These are phyloP conservation scores for Lissonota sp. DNA, from an alignment of 2,888 invertebrate genomes.

Conservation along the genomic window DNA sequence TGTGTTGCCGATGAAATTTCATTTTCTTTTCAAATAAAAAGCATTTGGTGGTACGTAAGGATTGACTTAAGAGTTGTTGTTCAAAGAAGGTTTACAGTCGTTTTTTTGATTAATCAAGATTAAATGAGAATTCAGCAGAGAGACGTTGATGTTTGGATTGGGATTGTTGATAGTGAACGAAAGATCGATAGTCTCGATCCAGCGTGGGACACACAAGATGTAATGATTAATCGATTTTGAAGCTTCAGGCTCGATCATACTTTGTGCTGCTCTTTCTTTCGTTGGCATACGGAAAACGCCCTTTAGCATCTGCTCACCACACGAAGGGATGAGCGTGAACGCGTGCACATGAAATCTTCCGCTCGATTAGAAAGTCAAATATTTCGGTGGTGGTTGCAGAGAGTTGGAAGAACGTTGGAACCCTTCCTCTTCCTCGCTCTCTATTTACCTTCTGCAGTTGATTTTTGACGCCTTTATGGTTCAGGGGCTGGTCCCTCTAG, in stretches of 20 bases:
- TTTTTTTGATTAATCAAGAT: too few species aligned
- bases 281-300: slow-evolving; percentile 20
- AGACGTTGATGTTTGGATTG: too few species aligned
- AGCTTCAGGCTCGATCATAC: slow-evolving; percentile 28
- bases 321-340: slow-evolving; percentile 52
- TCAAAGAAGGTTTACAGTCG: too few species aligned
- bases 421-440: slow-evolving; percentile 23
- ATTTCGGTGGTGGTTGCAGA: slow-evolving; percentile 57
- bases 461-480: slow-evolving; percentile 33
- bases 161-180: neutral
- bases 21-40: too few species aligned
- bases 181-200: slow-evolving; percentile 56
- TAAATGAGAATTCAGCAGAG: too few species aligned
- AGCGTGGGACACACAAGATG: slow-evolving; percentile 8
- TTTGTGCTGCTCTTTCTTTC: slow-evolving; percentile 2
- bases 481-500: slow-evolving; percentile 14
- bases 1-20: too few species aligned
- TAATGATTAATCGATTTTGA: slow-evolving; percentile 68
- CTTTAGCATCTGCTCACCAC: slow-evolving; percentile 29
- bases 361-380: slow-evolving; percentile 70
- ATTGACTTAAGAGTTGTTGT: too few species aligned
- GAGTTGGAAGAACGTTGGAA: neutral
- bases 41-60: too few species aligned
- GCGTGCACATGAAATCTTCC: slow-evolving; percentile 55
- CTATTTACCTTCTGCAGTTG: slow-evolving; percentile 50